phyloP scores from a whole-genome alignment of 1,140 invertebrate species.

The Meloidogyne floridensis region DNA sequence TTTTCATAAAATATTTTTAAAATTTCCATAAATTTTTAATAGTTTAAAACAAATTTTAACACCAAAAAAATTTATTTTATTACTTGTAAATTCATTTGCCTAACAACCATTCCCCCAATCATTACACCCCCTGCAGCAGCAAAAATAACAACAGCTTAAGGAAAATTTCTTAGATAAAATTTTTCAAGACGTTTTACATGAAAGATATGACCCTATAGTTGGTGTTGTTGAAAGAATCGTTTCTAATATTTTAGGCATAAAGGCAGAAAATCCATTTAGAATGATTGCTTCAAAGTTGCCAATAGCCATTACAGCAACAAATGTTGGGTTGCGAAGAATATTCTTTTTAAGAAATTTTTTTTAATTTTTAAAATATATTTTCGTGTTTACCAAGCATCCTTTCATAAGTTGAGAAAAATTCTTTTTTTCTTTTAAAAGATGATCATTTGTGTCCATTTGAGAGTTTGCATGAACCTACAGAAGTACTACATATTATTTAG shows the following conservation, averaged over 20 bases:
- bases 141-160: conserved; percentile 64
- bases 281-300: conserved; percentile 65
- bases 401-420: conserved; percentile 48
- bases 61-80: no score
- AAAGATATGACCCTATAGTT: conserved; percentile 58
- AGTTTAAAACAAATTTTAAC: no score
- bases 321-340: conserved; percentile 63
- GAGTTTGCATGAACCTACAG: conserved; percentile 56
- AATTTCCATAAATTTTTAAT: not conserved
- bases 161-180: not conserved
- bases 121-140: conserved; percentile 64
- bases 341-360: conserved; percentile 41
- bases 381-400: conserved; percentile 35
- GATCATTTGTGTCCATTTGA: conserved; percentile 47
- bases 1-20: not conserved
- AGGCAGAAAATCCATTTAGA: conserved; percentile 64
- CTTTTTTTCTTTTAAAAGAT: conserved; percentile 44
- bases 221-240: conserved; percentile 61
- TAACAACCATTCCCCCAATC: conserved; percentile 60
- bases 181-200: conserved; percentile 47
- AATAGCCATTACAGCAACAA: conserved; percentile 59
- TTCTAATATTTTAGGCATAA: conserved; percentile 66
- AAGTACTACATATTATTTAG: no score
- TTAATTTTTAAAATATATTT: not conserved
- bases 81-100: conserved; percentile 42